phyloP scores from a whole-genome alignment of 2,888 invertebrate species.

The Melinaea marsaeus region DNA sequence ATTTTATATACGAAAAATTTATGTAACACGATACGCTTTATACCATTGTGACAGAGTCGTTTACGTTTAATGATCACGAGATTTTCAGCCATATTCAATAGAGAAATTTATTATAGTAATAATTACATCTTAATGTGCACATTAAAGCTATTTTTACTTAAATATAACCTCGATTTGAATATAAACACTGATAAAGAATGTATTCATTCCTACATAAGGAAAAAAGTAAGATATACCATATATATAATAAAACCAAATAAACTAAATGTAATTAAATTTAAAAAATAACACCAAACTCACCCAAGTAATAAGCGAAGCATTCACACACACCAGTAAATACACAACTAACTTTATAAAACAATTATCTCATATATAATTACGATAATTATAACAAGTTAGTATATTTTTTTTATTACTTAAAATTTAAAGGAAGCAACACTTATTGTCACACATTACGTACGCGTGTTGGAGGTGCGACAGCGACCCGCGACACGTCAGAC shows the following conservation, averaged over 20 bases:
- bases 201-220: no score
- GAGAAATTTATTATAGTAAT: conserved; percentile 13
- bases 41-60: conserved; percentile 1
- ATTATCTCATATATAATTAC: background rate
- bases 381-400: conserved; percentile 8
- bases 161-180: no score
- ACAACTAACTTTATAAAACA: background rate
- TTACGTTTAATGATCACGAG: conserved; percentile 18
- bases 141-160: background rate
- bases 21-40: conserved; percentile 13
- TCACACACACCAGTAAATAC: background rate
- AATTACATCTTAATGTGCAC: conserved; percentile 8
- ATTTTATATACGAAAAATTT: conserved; percentile 16
- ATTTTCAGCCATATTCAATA: conserved; percentile 17
- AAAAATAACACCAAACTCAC: background rate
- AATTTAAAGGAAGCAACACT: conserved; percentile 74
- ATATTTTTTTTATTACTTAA: conserved; percentile 39
- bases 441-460: conserved; percentile 77
- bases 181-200: no score
- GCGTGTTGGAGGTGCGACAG: conserved; percentile 49
- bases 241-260: no score
- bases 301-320: background rate
- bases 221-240: no score
- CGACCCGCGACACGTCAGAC: conserved; percentile 57
- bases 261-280: background rate